These are phyloP conservation scores for Enteromius radiatus DNA, from an alignment of 2,797 vertebrate species.

Conservation along the genomic window DNA sequence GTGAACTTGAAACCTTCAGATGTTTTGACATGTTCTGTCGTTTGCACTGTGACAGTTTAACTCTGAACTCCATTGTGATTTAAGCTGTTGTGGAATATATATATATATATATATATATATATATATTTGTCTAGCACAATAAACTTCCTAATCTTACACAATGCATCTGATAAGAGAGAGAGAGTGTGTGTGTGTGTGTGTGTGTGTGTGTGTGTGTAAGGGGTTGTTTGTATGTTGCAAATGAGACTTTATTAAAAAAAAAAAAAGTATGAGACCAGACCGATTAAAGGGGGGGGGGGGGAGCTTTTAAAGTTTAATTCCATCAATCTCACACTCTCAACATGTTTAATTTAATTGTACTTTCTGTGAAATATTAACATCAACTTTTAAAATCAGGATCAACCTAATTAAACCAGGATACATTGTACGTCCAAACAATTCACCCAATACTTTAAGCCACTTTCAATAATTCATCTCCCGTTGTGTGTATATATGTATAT, in stretches of 20 bases:
- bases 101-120: too few species aligned
- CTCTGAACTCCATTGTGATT: slow-evolving; percentile 9
- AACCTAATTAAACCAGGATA: slow-evolving; percentile 74
- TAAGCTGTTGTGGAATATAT: not conserved
- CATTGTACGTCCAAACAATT: slow-evolving; percentile 71
- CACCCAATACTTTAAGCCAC: slow-evolving; percentile 75
- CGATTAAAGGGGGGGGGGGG: not conserved
- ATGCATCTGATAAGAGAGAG: not conserved
- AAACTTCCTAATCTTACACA: slow-evolving; percentile 3
- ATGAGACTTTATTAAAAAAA: too few species aligned
- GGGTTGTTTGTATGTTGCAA: not conserved
- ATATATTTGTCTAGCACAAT: not conserved
- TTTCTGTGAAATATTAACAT: slow-evolving; percentile 66
- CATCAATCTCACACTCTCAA: slow-evolving; percentile 28
- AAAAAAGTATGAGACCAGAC: not conserved
- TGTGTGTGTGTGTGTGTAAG: not conserved
- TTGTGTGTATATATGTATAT: slow-evolving; percentile 4
- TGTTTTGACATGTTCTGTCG: not conserved
- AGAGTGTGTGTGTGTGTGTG: too few species aligned
- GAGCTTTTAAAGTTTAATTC: slow-evolving; percentile 29
- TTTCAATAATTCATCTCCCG: slow-evolving; percentile 78
- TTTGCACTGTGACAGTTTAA: slow-evolving; percentile 31
- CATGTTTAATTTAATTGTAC: slow-evolving; percentile 72
- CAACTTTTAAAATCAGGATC: slow-evolving; percentile 73
- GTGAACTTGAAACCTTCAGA: not conserved